Evolutionary conservation across 2,797 vertebrate species (phyloP).

Genomic region (Ciconia nigra): DNA sequence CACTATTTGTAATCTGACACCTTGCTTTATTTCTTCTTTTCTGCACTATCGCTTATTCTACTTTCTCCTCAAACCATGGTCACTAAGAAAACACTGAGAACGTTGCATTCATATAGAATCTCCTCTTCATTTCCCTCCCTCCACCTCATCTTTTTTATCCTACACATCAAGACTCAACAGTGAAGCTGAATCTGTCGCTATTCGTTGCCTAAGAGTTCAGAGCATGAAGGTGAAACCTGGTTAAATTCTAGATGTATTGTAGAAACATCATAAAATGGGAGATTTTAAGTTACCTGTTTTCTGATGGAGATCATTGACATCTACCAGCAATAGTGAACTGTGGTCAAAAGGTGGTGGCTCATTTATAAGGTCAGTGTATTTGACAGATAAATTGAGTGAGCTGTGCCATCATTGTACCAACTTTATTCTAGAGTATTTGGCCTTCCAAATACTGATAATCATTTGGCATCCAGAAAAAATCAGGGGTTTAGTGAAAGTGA

Average conservation of each 20-base stretch:
- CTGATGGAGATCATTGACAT: not conserved
- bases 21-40: not conserved
- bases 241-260: not conserved
- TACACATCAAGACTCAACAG: not conserved
- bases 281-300: not conserved
- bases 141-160: not conserved
- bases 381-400: not conserved
- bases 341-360: not conserved
- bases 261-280: not conserved
- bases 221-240: not conserved
- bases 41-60: rapidly evolving
- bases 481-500: not conserved
- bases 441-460: not conserved
- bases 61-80: not conserved
- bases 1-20: not conserved
- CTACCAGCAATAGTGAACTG: not conserved
- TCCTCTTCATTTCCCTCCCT: not conserved
- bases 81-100: not conserved
- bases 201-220: not conserved
- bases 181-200: not conserved
- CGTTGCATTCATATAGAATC: not conserved
- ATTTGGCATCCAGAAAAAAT: not conserved
- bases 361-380: not conserved
- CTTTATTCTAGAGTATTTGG: not conserved
- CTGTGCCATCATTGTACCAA: not conserved